Conservation (phyloP, 1,140 invertebrate genomes). For the Drosophila leontia region DNA sequence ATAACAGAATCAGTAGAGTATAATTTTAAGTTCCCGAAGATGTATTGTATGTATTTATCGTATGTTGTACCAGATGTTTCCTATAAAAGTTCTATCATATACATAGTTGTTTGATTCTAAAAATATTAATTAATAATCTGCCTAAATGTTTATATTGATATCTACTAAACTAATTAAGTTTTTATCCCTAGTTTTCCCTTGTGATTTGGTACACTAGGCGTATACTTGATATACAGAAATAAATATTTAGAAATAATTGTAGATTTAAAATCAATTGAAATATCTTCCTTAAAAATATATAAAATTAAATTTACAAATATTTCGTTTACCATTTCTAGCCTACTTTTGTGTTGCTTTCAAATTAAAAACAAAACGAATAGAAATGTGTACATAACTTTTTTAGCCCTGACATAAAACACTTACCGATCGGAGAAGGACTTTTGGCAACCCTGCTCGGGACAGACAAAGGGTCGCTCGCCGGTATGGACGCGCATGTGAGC, state of each 20-base stretch:
- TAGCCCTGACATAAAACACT: background rate
- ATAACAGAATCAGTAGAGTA: too few species aligned
- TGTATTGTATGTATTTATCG: too few species aligned
- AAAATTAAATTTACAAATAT: background rate
- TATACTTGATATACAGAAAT: background rate
- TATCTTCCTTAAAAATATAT: background rate
- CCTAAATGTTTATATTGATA: too few species aligned
- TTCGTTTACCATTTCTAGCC: background rate
- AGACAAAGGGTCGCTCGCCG: slow-evolving; percentile 89
- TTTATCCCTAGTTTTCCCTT: background rate
- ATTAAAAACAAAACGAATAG: too few species aligned
- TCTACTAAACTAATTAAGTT: background rate
- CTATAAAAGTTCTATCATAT: too few species aligned
- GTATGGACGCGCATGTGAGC: slow-evolving; percentile 89
- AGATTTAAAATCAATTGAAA: background rate
- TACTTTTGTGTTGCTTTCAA: background rate
- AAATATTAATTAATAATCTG: too few species aligned
- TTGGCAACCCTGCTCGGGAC: slow-evolving; percentile 87
- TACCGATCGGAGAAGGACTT: slow-evolving; percentile 91
- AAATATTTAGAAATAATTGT: background rate
- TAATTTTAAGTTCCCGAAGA: too few species aligned
- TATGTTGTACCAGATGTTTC: too few species aligned
- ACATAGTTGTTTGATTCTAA: too few species aligned
- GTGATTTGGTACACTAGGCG: background rate
- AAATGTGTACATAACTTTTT: background rate